These are phyloP conservation scores for Paralichthys olivaceus DNA, from an alignment of 2,113 vertebrate genomes.

Conservation along the genomic window DNA sequence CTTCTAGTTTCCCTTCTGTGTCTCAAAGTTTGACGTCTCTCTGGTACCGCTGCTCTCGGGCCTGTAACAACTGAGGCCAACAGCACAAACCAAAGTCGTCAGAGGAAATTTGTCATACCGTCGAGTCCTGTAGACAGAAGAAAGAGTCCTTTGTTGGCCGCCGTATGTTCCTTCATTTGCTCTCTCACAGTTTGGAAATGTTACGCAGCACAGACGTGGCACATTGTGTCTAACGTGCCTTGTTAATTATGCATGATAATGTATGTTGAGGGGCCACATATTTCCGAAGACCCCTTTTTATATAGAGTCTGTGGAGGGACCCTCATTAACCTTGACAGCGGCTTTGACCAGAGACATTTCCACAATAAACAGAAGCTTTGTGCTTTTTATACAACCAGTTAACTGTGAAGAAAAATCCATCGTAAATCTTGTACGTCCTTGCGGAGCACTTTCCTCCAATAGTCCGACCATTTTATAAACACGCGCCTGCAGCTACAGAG, in stretches of 20 bases:
- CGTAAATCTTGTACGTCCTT: not conserved
- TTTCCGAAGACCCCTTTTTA: slow-evolving; percentile 32
- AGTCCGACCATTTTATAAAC: not conserved
- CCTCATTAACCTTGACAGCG: slow-evolving; percentile 23
- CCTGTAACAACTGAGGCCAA: not conserved
- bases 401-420: slow-evolving; percentile 25
- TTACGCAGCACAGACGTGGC: not conserved
- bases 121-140: slow-evolving; percentile 7
- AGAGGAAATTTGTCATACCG: not conserved
- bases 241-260: slow-evolving; percentile 57
- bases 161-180: not conserved
- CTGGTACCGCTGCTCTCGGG: not conserved
- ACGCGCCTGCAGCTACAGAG: not conserved
- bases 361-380: slow-evolving; percentile 45
- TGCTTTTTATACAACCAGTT: slow-evolving; percentile 19
- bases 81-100: not conserved
- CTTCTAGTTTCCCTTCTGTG: not conserved
- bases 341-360: slow-evolving; percentile 52
- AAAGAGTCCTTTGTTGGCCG: slow-evolving; percentile 28
- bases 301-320: slow-evolving; percentile 12
- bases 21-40: not conserved
- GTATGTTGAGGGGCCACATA: slow-evolving; percentile 44
- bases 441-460: not conserved
- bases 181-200: not conserved
- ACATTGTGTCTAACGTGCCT: not conserved